Evolutionary conservation across 30 jellyfish, hydroid and myxozoan species (phyloP).

Genomic region (Catostylus mosaicus): DNA sequence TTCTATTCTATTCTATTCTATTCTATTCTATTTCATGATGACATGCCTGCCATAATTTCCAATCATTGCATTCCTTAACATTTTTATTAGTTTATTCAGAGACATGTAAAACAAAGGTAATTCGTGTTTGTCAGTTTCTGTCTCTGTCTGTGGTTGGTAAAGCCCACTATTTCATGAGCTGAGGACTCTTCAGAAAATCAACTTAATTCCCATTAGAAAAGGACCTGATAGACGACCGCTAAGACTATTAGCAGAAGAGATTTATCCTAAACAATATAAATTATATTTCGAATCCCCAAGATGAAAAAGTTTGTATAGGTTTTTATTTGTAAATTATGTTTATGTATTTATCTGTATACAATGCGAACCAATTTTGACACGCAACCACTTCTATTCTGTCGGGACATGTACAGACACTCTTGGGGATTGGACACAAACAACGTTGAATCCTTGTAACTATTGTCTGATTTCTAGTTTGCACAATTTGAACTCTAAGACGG

Average conservation of each 20-base stretch:
- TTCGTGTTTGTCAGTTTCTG: not conserved
- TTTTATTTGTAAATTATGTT: not conserved
- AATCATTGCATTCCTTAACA: too few relatives aligned
- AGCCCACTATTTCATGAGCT: not conserved
- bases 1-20: too few relatives aligned
- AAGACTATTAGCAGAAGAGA: slow-evolving; percentile 35
- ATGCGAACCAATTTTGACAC: not conserved
- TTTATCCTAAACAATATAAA: slow-evolving; percentile 17
- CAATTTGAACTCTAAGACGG: not conserved
- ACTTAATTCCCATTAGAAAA: slow-evolving; percentile 19
- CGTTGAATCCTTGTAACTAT: not conserved
- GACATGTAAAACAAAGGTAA: not conserved
- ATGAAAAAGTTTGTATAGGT: slow-evolving; percentile 2
- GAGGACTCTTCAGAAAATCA: slow-evolving; percentile 7
- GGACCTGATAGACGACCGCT: slow-evolving; percentile 21
- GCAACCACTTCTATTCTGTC: not conserved
- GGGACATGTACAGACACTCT: too few relatives aligned
- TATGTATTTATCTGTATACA: not conserved
- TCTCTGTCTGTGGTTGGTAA: not conserved
- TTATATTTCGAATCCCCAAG: slow-evolving; percentile 11
- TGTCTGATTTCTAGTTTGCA: not conserved
- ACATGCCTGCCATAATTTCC: too few relatives aligned
- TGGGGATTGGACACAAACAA: not conserved
- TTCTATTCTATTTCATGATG: too few relatives aligned
- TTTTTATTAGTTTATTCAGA: too few relatives aligned